These are phyloP conservation scores for Turdus rufiventris DNA, from an alignment of 2,113 vertebrate species.

Conservation along the genomic window DNA sequence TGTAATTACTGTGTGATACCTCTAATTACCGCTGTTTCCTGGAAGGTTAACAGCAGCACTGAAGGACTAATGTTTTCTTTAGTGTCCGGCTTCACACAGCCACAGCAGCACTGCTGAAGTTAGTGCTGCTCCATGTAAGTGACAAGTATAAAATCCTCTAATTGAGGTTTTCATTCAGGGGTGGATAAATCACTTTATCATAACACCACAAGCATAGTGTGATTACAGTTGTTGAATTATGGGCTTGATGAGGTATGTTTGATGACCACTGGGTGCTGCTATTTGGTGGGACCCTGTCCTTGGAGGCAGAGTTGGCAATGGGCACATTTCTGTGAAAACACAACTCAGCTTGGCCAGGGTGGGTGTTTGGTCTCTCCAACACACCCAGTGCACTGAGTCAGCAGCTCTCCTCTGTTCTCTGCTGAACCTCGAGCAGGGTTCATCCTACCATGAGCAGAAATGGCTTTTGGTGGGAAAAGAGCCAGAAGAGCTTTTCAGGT, in stretches of 20 bases:
- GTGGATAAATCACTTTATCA: neutral
- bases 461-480: neutral
- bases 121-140: neutral
- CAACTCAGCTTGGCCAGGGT: neutral
- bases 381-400: neutral
- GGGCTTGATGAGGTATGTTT: neutral
- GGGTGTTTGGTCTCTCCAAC: neutral
- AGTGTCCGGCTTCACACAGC: neutral
- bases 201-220: neutral
- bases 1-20: constrained; percentile 39
- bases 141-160: neutral
- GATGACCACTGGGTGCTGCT: neutral
- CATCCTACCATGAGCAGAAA: neutral
- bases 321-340: neutral
- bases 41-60: constrained; percentile 38
- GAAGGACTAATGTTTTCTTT: constrained; percentile 32
- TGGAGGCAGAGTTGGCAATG: neutral
- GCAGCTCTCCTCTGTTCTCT: neutral
- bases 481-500: neutral
- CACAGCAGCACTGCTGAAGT: neutral
- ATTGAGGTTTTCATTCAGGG: neutral
- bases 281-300: neutral
- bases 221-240: neutral
- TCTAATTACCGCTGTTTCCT: constrained; percentile 44
- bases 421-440: neutral